Base-by-base conservation (phyloP, 2,888 invertebrate species). In the Lottia gigantea region DNA sequence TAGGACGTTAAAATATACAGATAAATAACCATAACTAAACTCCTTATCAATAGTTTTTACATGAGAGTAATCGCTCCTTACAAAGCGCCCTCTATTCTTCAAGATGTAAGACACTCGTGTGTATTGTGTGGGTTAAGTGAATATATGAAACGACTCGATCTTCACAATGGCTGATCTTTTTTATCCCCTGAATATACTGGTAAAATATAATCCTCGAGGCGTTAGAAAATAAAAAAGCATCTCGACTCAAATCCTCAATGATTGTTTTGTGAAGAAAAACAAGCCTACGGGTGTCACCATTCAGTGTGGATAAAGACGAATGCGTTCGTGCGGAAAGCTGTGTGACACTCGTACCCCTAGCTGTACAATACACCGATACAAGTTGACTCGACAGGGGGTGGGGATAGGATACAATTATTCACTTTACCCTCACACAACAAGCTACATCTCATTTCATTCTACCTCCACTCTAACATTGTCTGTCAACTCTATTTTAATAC, bases 181-280 rank as follows among this genome's bases (percentile, higher is more conserved):
- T 55, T 23, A 55, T 23, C 19, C 47, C 47, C 45, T 16, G 61
- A 46, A 55, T 49, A 31, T 25, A 64, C 25, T 46, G 19, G 23
- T 47, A 25, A 69, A 69, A 62, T 61, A 45, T 65, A 65, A 64
- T 62, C 64, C 65, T 40, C 26, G 40, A n/a, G 64, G 47, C 45
- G 65, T 46, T 55, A 64, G 49, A 69, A 69, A 40, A 31, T 40
- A 45, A 67, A 67, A 26, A 25, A 67, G 40, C 19, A 55, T 67
- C 45, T 68, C 45, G 25, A 19, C 46, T 68, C 26, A 25, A 46
- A 62, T 46, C 46, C 40, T 40, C 64, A 61, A 45, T 65, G 69
- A 64, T 49, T 65, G 46, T 64, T 31, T 69, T 65, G 55, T 64
- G 11, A 23, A 55, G 19, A 55, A 19, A 55, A 55, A 55, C 55